A percentile compares a stretch with the other conserved stretches of the same genome.
Conservation (phyloP, 2,888 invertebrate species). For the Graphium colonna region DNA sequence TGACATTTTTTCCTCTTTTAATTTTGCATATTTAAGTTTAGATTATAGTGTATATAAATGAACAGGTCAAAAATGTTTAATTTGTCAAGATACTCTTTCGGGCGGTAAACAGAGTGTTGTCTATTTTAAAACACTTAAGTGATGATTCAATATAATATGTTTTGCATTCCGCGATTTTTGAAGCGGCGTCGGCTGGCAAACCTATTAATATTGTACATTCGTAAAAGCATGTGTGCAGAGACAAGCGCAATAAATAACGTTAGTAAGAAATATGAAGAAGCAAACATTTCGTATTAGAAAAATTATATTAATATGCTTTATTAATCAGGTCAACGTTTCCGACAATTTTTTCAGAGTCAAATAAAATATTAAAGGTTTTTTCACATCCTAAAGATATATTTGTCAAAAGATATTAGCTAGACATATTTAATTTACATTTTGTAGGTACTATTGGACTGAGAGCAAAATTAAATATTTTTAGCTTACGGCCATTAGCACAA, state of each 20-base stretch:
- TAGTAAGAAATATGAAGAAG: constrained; percentile 8
- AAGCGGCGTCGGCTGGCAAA: constrained; percentile 9
- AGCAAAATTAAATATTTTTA: no score
- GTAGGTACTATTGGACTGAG: no score
- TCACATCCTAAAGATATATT: not conserved
- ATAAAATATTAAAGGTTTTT: not conserved
- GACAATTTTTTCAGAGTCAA: not conserved
- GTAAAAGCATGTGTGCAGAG: constrained; percentile 4
- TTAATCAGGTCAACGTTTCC: constrained; percentile 6
- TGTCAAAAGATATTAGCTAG: not conserved
- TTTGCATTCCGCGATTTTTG: constrained; percentile 8
- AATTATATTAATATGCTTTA: constrained; percentile 1
- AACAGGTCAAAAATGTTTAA: no score
- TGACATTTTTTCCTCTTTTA: no score
- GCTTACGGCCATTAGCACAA: no score
- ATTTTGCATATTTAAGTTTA: no score
- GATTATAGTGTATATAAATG: no score
- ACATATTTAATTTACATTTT: not conserved
- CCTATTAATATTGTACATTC: constrained; percentile 17
- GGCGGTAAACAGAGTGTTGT: not conserved
- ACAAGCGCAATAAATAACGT: constrained; percentile 16
- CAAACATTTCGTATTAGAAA: constrained; percentile 4
- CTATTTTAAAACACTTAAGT: constrained; percentile 10
- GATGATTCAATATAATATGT: constrained; percentile 10
- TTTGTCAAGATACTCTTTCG: no score